phyloP scores from a whole-genome alignment of 2,888 invertebrate genomes.

The Mongoloraphidia duomilia region DNA sequence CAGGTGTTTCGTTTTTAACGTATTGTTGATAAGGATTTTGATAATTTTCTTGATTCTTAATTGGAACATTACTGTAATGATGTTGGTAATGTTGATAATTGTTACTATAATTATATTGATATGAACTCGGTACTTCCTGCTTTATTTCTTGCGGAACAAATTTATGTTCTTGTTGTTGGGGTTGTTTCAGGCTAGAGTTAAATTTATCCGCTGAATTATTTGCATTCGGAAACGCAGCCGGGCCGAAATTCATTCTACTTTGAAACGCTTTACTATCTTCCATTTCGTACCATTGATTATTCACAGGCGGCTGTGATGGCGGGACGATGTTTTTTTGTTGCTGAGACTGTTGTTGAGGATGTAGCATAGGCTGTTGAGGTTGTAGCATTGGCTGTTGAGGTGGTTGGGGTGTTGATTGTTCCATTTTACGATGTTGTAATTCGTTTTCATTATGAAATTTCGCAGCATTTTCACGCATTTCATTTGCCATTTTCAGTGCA shows the following conservation, averaged over 20 bases:
- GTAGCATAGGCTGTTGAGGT: constrained; percentile 13
- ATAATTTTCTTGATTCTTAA: background rate
- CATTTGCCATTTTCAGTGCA: background rate
- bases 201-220: constrained; percentile 16
- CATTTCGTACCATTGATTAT: constrained; percentile 24
- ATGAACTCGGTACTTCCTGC: constrained; percentile 1
- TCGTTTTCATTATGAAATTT: background rate
- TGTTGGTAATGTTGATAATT: constrained; percentile 1
- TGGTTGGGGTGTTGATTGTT: constrained; percentile 10
- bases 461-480: background rate
- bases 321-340: constrained; percentile 4
- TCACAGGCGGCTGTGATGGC: background rate
- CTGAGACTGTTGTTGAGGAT: constrained; percentile 4
- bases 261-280: constrained; percentile 41
- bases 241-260: constrained; percentile 39
- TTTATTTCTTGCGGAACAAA: constrained; percentile 5
- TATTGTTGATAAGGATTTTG: constrained; percentile 2
- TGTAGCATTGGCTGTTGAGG: constrained; percentile 10
- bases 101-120: constrained; percentile 3
- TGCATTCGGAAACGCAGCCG: constrained; percentile 37
- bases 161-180: constrained; percentile 3
- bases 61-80: background rate
- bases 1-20: constrained; percentile 1
- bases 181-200: constrained; percentile 6
- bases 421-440: background rate